Base-by-base conservation (phyloP, 2,797 vertebrate species). In the Nothura maculosa region DNA sequence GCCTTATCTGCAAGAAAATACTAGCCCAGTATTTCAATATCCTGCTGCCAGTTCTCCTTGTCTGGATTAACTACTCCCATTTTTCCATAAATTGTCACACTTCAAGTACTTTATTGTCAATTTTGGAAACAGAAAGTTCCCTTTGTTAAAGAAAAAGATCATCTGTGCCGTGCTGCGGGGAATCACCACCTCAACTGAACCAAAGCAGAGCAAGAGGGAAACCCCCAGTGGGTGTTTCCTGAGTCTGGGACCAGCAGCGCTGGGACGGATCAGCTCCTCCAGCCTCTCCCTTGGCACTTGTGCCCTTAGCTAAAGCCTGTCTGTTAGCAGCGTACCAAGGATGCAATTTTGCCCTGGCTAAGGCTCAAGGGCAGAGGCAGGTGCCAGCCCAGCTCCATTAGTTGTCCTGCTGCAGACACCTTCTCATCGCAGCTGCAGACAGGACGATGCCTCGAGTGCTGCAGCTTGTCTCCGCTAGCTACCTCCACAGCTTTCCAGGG, bases 51-150 rank as follows among this genome's bases (percentile, higher is more conserved):
- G 54, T 54, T 64, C 79, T 89, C 58, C 17, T 17, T 77, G 68
- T 38, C 73, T 45, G 58, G 32, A 45, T 85, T 68, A 70, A 92
- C 92, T 47, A 38, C 48, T 13, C 58, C 12, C 25, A 17, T 80
- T 94, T 89, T 82, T 7, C 64, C 87, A 68, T 47, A 64, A 85
- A 89, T 87, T 77, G 48, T 32, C 40, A 45, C 75, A 67, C 7
- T 89, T 92, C 43, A 77, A 45, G 32, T 86, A 67, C 73, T 93
- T 91, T 69, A 28, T 76, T 11, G 0, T 66, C 50, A 52, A 5
- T 69, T 78, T 69, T 66, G 52, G 80, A 74, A 83, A 89, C 5
- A 6, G 64, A 89, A 77, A 74, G 45, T 6, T 79, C 42, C 10
- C 0, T 0, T 25, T 47, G 42, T 32, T 66, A 25, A 48, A 69